phyloP scores from a whole-genome alignment of 1,140 invertebrate species.

The Pinna nobilis region DNA sequence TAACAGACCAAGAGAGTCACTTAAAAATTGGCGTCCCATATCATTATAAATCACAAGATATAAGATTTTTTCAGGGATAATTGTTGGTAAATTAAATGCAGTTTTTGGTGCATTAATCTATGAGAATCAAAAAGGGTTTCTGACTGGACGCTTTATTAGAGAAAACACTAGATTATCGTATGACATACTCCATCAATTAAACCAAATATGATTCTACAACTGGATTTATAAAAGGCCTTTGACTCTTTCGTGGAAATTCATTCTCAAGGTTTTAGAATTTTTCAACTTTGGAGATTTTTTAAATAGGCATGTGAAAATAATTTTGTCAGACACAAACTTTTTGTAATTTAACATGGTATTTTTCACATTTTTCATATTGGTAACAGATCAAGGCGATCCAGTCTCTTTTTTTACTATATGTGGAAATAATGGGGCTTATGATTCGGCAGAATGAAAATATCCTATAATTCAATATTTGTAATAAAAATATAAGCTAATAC shows the following conservation, averaged over 20 bases:
- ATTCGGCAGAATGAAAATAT: constrained; percentile 4
- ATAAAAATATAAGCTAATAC: constrained; percentile 1
- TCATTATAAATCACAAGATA: constrained; percentile 35
- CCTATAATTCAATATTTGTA: not conserved
- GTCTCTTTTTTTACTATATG: not conserved
- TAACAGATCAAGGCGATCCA: not conserved
- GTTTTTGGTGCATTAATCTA: constrained; percentile 1
- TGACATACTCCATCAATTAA: constrained; percentile 8
- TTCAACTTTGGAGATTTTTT: constrained; percentile 6
- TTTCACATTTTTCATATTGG: not conserved
- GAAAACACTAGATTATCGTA: constrained; percentile 23
- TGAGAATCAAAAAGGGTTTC: constrained; percentile 14
- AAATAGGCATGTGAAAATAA: not conserved
- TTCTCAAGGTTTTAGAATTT: not conserved
- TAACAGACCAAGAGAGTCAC: not conserved
- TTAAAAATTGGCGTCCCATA: constrained; percentile 45
- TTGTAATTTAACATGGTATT: not conserved
- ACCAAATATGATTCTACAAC: constrained; percentile 3
- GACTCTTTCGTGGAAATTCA: no score
- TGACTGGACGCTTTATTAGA: constrained; percentile 13
- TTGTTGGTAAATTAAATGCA: not conserved
- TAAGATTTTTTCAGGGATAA: not conserved
- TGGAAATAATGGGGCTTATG: not conserved
- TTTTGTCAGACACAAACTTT: not conserved
- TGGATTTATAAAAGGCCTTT: constrained; percentile 19